Conservation (phyloP, 2,113 vertebrate genomes). For the Zootoca vivipara region DNA sequence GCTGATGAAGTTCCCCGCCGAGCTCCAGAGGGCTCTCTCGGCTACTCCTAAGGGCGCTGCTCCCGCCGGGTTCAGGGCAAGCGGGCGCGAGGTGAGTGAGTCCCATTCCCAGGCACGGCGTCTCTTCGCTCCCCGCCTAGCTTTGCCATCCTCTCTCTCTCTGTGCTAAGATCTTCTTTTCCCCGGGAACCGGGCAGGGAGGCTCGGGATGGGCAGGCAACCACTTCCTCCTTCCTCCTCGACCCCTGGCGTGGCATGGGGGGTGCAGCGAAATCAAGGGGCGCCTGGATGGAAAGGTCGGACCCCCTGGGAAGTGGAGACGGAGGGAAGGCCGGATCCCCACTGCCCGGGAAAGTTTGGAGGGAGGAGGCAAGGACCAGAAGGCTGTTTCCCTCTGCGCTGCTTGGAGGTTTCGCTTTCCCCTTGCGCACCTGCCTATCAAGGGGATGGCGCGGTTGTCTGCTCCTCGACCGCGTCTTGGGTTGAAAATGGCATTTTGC, state of each 20-base stretch:
- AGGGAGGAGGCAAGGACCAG: not conserved
- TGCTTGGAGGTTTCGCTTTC: not conserved
- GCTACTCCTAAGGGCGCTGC: not conserved
- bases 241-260: not conserved
- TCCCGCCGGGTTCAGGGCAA: no score
- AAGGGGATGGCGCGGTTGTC: not conserved
- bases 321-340: not conserved
- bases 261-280: no score
- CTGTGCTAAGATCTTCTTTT: no score
- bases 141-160: no score
- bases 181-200: not conserved
- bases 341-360: not conserved
- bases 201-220: not conserved
- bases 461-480: no score
- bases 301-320: no score
- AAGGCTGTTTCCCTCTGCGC: not conserved
- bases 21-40: not conserved
- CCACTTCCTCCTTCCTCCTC: not conserved
- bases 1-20: not conserved
- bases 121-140: not conserved
- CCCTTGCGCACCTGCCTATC: not conserved
- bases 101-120: not conserved
- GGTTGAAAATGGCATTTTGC: no score
- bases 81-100: not conserved
- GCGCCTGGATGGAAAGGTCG: no score